Base-by-base conservation (phyloP, 2,888 invertebrate genomes). In the Drosophila koepferae region DNA sequence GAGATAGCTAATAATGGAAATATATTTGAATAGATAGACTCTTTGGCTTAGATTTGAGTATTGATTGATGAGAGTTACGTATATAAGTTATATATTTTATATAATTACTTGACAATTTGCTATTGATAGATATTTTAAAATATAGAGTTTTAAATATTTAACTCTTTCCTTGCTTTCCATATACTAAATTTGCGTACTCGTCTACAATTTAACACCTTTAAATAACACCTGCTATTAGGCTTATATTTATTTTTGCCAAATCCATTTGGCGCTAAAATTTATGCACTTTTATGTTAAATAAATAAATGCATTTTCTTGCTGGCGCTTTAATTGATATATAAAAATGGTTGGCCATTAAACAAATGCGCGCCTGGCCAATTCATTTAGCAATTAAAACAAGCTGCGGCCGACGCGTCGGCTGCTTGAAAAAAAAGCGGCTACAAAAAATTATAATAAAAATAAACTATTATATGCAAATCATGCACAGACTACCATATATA, bases 361-460 rank as follows among this genome's bases (percentile, higher is more conserved):
- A 85, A 84, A 79, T 79, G 77, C 65, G 40, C 63, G 59, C 36
- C 70, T 7, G 79, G 72, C 74, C 89, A 89, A 88, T 88, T 89
- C 83, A 89, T 90, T 89, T 88, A 81, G 83, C 90, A 90, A 90
- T 88, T 88, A 90, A 86, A 87, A 83, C 88, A 90, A 89, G 88
- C 88, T 85, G 89, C 80, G 63, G 72, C 89, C 81, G 63, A 18
- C 70, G 71, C 81, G 61, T 16, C 70, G 71, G 72, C 67, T 72
- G 67, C 65, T 68, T 55, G 51, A 59, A 63, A 72, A 65, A 69
- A 18, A 28, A 3, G 9, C 12, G 6, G 8, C 0, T 14, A 38
- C 9, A 38, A 23, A 40, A 41, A 41, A 55, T n/a, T 10, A n/a
- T 68, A 40, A 67, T 41, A 48, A 67, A 72, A 80, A 79, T 78